Evolutionary conservation across 2,113 vertebrate species (phyloP).

Genomic region (Salvelinus namaycush): DNA sequence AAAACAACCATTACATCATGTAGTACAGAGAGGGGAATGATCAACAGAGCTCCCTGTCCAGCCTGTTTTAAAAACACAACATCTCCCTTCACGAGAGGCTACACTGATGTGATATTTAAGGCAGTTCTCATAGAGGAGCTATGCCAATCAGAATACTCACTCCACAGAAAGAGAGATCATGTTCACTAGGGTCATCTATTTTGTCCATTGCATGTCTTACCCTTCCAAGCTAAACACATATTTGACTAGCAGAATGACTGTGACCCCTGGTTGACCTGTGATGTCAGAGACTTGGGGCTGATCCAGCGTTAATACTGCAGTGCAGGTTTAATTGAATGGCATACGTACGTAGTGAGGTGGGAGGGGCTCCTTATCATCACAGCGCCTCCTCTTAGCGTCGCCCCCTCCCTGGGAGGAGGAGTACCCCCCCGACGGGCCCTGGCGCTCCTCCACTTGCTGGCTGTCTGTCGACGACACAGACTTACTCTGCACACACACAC

Average conservation of each 20-base stretch:
- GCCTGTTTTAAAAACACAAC: background rate
- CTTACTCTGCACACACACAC: slow-evolving; percentile 69
- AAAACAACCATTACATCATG: too few relatives aligned
- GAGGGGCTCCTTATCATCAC: slow-evolving; percentile 84
- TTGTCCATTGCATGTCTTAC: slow-evolving; percentile 49
- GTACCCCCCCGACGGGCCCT: slow-evolving; percentile 84
- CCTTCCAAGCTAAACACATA: slow-evolving; percentile 37
- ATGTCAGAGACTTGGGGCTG: slow-evolving; percentile 23
- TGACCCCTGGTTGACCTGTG: slow-evolving; percentile 33
- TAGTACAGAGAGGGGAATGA: too few relatives aligned
- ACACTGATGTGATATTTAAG: background rate
- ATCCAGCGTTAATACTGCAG: too few relatives aligned
- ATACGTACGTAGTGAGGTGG: slow-evolving; percentile 81
- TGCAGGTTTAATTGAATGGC: too few relatives aligned
- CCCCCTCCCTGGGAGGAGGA: slow-evolving; percentile 73
- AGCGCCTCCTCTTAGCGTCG: slow-evolving; percentile 87
- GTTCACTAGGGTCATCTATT: slow-evolving; percentile 62
- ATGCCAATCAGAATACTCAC: slow-evolving; percentile 39
- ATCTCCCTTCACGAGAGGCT: background rate
- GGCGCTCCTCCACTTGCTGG: slow-evolving; percentile 79
- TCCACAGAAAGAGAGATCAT: slow-evolving; percentile 40
- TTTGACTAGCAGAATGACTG: slow-evolving; percentile 39
- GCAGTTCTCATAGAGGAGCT: too few relatives aligned
- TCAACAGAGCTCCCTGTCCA: background rate
- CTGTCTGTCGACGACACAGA: slow-evolving; percentile 80